A percentile compares a stretch with the other conserved stretches of the same genome.
Evolutionary conservation across 2,888 invertebrate genomes (phyloP).

Genomic region (Limulus polyphemus): DNA sequence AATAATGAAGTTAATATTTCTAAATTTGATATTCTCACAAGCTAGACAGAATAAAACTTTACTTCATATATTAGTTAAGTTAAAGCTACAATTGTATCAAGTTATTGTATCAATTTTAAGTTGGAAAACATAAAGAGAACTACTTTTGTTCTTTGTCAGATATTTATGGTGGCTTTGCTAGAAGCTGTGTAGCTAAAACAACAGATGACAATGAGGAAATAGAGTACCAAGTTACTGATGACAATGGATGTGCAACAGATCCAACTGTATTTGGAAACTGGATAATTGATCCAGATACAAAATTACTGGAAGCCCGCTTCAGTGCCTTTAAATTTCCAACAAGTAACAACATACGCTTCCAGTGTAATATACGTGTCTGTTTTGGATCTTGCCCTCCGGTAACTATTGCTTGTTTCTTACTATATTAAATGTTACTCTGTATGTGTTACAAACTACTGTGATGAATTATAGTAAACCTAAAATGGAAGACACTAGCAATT

Average conservation of each 20-base stretch:
- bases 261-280: constrained; percentile 85
- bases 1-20: too few species aligned
- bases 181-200: constrained; percentile 85
- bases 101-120: too few species aligned
- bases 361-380: constrained; percentile 87
- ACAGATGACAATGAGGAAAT: constrained; percentile 69
- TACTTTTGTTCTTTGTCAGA: constrained; percentile 4
- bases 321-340: constrained; percentile 92
- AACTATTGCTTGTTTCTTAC: constrained; percentile 35
- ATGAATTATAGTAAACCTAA: neutral
- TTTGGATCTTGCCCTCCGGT: constrained; percentile 90
- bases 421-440: too few species aligned
- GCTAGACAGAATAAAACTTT: too few species aligned
- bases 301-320: constrained; percentile 72
- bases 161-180: constrained; percentile 75
- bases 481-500: too few species aligned
- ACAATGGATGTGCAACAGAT: constrained; percentile 85
- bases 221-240: constrained; percentile 83
- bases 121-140: too few species aligned
- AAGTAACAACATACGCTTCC: constrained; percentile 86
- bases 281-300: constrained; percentile 74
- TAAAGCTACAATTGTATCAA: too few species aligned
- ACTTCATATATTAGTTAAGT: too few species aligned
- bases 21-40: too few species aligned
- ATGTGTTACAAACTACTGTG: too few species aligned